Evolutionary conservation across 2,888 invertebrate genomes (phyloP).

Genomic region (Boloria selene): DNA sequence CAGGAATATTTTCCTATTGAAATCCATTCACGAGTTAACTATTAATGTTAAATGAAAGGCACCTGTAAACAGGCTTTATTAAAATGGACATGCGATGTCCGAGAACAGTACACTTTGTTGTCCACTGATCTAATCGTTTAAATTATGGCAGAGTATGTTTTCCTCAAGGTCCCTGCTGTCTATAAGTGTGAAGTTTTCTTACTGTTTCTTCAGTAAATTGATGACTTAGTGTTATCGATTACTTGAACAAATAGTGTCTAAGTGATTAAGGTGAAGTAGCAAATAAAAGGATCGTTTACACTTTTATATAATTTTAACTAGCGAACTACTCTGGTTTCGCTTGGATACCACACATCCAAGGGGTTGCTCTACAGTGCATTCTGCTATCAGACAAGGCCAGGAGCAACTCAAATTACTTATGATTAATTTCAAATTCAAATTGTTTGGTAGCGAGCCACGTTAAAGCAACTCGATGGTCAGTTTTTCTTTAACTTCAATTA

Average conservation of each 20-base stretch:
- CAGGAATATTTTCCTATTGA: constrained; percentile 21
- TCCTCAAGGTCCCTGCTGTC: constrained; percentile 33
- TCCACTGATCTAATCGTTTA: constrained; percentile 45
- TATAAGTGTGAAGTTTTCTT: constrained; percentile 41
- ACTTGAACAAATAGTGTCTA: constrained; percentile 23
- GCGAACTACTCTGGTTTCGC: too few relatives aligned
- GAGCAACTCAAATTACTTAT: too few relatives aligned
- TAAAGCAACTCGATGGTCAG: too few relatives aligned
- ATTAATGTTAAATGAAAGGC: constrained; percentile 27
- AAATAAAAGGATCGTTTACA: constrained; percentile 1
- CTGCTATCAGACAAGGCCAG: too few relatives aligned
- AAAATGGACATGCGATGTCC: constrained; percentile 38
- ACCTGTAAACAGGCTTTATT: constrained; percentile 38
- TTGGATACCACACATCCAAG: too few relatives aligned
- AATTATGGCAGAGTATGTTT: constrained; percentile 40
- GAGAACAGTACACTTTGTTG: constrained; percentile 37
- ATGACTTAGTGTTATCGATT: constrained; percentile 19
- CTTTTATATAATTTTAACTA: not conserved
- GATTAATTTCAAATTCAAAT: too few relatives aligned
- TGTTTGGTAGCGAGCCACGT: too few relatives aligned
- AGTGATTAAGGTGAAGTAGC: not conserved
- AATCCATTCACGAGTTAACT: constrained; percentile 24
- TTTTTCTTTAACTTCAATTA: too few relatives aligned
- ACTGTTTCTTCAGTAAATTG: constrained; percentile 15
- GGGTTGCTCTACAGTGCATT: too few relatives aligned